These are phyloP conservation scores for Patiria pectinifera DNA, from an alignment of 53 echinoderm and acorn worm species.

Conservation along the genomic window DNA sequence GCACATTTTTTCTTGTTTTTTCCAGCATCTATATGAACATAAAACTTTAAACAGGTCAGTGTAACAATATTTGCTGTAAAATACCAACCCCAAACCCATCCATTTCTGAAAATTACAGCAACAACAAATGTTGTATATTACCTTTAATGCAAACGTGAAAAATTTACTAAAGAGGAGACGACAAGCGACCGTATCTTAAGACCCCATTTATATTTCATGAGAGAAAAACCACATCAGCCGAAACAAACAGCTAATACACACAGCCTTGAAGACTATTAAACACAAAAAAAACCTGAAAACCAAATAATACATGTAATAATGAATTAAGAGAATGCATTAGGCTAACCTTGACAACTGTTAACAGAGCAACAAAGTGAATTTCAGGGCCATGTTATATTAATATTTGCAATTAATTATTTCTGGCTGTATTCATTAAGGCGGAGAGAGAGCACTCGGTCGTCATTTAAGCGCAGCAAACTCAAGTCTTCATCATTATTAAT, in stretches of 20 bases:
- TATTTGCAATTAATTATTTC: conserved; percentile 57
- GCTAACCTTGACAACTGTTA: conserved; percentile 49
- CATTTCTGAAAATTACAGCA: too few species aligned
- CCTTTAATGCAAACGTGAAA: conserved; percentile 1
- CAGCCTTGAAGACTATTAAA: conserved; percentile 15
- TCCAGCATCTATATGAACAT: too few species aligned
- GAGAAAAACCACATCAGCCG: background rate
- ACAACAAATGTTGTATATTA: too few species aligned
- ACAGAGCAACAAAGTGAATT: conserved; percentile 46
- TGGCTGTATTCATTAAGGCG: conserved; percentile 12
- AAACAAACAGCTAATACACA: background rate
- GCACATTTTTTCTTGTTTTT: too few species aligned
- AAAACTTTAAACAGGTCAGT: background rate
- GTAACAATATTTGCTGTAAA: too few species aligned
- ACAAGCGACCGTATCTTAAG: background rate
- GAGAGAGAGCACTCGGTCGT: background rate
- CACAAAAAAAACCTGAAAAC: background rate
- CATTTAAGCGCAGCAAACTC: background rate
- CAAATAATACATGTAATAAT: conserved; percentile 5
- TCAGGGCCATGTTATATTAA: conserved; percentile 49
- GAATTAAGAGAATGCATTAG: conserved; percentile 4
- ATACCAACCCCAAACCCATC: too few species aligned
- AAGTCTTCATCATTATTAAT: conserved; percentile 15
- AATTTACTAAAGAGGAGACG: background rate
- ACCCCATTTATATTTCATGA: conserved; percentile 4